Conservation (phyloP, 92 coral and sea anemone genomes). For the Paragorgia papillata region DNA sequence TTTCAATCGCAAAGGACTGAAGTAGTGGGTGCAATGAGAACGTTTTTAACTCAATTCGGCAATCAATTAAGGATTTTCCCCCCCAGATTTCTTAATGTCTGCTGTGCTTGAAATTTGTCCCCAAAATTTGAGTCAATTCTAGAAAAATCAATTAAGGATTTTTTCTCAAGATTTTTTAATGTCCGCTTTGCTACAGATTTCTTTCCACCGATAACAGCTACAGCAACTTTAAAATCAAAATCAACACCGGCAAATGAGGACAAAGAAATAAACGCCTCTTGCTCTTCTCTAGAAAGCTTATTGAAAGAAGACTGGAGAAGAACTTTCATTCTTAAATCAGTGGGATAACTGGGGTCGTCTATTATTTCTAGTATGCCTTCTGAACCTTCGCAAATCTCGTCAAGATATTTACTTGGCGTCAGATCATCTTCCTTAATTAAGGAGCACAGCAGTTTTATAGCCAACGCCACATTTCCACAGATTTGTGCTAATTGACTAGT, state of each 20-base stretch:
- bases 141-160: too few relatives aligned
- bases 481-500: slow-evolving; percentile 6
- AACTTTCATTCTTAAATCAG: slow-evolving; percentile 19
- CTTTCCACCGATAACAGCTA: slow-evolving; percentile 34
- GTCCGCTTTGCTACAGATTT: slow-evolving; percentile 1
- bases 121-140: too few relatives aligned
- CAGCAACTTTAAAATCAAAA: slow-evolving; percentile 13
- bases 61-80: slow-evolving; percentile 42
- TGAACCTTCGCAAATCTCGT: background rate
- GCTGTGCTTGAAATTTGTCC: too few relatives aligned
- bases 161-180: too few relatives aligned
- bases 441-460: slow-evolving; percentile 43
- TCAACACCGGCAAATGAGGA: slow-evolving; percentile 12
- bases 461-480: slow-evolving; percentile 49
- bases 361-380: slow-evolving; percentile 16
- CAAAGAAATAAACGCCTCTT: slow-evolving; percentile 40
- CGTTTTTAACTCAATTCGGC: background rate
- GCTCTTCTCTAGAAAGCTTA: slow-evolving; percentile 23
- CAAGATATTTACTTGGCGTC: slow-evolving; percentile 25
- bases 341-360: slow-evolving; percentile 41
- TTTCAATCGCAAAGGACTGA: slow-evolving; percentile 39
- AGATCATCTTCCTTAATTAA: slow-evolving; percentile 8
- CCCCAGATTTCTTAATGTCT: slow-evolving; percentile 13
- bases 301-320: slow-evolving; percentile 38
- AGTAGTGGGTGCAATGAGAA: slow-evolving; percentile 36